Evolutionary conservation across 1,140 invertebrate genomes (phyloP).

Genomic region (Neuroterus valhalla): DNA sequence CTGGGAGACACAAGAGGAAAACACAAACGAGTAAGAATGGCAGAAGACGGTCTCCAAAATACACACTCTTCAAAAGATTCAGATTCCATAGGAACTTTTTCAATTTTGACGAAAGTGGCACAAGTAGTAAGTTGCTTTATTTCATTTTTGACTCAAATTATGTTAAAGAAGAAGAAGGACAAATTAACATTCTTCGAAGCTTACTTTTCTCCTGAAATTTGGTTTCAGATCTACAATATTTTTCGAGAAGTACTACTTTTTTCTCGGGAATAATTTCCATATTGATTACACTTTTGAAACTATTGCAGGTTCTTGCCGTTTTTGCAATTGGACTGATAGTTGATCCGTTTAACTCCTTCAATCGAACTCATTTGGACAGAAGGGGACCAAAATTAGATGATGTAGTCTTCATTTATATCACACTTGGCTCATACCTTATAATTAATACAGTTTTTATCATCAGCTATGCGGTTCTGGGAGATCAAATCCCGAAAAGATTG

Average conservation of each 20-base stretch:
- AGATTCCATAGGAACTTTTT: constrained; percentile 61
- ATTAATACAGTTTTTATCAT: constrained; percentile 80
- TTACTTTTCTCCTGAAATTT: too few relatives aligned
- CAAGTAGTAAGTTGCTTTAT: constrained; percentile 67
- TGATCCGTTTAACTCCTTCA: constrained; percentile 75
- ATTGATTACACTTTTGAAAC: background rate
- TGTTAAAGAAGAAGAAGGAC: too few relatives aligned
- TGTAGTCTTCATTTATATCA: constrained; percentile 77
- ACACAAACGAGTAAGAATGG: constrained; percentile 72
- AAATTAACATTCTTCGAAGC: too few relatives aligned
- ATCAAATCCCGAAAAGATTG: constrained; percentile 81
- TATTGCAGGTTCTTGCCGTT: constrained; percentile 71
- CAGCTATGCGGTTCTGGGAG: constrained; percentile 75
- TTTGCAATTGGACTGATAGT: constrained; percentile 76
- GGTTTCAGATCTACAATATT: too few relatives aligned
- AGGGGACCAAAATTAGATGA: constrained; percentile 74
- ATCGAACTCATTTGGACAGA: constrained; percentile 59
- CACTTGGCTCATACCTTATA: constrained; percentile 78
- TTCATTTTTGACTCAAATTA: constrained; percentile 11
- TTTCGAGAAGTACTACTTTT: too few relatives aligned
- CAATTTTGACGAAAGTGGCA: constrained; percentile 67
- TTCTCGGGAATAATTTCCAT: too few relatives aligned
- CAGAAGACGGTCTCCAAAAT: constrained; percentile 69
- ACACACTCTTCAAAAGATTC: constrained; percentile 61
- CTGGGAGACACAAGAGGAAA: constrained; percentile 72